Percentiles rank a stretch among this genome's conserved stretches.
phyloP scores from a whole-genome alignment of 92 coral and sea anemone species.

The Epizoanthus illoricatus region DNA sequence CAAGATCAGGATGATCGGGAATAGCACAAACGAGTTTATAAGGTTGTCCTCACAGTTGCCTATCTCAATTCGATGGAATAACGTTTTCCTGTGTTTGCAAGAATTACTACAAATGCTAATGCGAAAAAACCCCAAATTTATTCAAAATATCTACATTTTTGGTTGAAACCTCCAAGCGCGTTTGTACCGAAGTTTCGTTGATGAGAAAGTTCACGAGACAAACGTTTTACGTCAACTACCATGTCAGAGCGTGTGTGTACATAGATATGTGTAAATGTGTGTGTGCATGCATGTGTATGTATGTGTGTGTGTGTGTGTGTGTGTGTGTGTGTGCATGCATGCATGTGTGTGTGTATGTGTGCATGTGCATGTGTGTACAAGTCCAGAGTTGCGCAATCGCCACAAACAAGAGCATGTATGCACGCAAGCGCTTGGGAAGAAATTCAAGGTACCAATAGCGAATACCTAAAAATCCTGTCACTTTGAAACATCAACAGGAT shows the following conservation, averaged over 20 bases:
- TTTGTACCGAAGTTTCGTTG: not conserved
- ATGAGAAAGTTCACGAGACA: not conserved
- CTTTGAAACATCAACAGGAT: too few species aligned
- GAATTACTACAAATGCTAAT: too few species aligned
- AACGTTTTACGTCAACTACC: not conserved
- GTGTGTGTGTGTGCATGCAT: not conserved
- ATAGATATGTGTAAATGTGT: not conserved
- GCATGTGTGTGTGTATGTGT: too few species aligned
- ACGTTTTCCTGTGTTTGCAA: too few species aligned
- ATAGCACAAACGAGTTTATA: too few species aligned
- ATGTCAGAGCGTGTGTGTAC: not conserved
- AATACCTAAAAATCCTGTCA: not conserved
- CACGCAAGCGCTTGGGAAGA: not conserved
- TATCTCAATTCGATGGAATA: too few species aligned
- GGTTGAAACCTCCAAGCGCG: not conserved
- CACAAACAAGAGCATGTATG: not conserved
- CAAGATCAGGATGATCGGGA: too few species aligned
- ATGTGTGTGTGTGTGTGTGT: not conserved
- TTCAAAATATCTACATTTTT: conserved; percentile 17
- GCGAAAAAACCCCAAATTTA: not conserved
- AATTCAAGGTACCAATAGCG: not conserved
- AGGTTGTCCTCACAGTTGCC: too few species aligned
- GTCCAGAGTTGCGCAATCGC: not conserved
- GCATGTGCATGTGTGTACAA: too few species aligned
- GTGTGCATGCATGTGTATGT: not conserved